Conservation (phyloP, 2,888 invertebrate genomes). For the Oligia latruncula region DNA sequence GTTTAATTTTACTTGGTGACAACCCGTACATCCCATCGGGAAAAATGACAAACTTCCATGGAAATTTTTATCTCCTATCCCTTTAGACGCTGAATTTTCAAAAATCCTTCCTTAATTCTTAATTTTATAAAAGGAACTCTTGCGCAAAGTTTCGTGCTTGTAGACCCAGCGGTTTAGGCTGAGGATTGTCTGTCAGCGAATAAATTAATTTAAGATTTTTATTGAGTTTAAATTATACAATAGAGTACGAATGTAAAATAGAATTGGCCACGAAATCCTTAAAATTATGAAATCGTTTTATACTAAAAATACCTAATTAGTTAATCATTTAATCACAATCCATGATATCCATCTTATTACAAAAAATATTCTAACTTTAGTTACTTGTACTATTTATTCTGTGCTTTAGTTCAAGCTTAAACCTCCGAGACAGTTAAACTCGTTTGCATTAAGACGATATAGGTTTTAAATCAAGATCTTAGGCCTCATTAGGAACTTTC, state of each 20-base stretch:
- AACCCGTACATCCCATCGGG: background rate
- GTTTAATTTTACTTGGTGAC: background rate
- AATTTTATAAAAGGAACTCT: background rate
- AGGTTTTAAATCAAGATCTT: background rate
- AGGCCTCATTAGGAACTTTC: background rate
- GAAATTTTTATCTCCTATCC: background rate
- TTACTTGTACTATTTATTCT: too few species aligned
- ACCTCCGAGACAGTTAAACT: background rate
- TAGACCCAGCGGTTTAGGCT: too few species aligned
- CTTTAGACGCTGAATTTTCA: background rate
- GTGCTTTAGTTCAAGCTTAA: background rate
- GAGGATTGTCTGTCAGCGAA: too few species aligned
- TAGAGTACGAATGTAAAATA: background rate
- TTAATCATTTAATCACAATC: background rate
- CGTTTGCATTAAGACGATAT: background rate
- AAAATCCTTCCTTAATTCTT: background rate
- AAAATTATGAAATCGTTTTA: background rate
- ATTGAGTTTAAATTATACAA: background rate
- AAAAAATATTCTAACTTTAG: background rate
- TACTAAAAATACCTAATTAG: background rate
- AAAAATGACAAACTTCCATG: background rate
- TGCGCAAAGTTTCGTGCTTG: background rate
- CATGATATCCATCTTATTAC: background rate
- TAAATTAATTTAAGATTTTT: background rate
- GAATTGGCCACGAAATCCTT: background rate